Conservation (phyloP, 2,888 invertebrate species). For the Polydrusus pterygomalis region DNA sequence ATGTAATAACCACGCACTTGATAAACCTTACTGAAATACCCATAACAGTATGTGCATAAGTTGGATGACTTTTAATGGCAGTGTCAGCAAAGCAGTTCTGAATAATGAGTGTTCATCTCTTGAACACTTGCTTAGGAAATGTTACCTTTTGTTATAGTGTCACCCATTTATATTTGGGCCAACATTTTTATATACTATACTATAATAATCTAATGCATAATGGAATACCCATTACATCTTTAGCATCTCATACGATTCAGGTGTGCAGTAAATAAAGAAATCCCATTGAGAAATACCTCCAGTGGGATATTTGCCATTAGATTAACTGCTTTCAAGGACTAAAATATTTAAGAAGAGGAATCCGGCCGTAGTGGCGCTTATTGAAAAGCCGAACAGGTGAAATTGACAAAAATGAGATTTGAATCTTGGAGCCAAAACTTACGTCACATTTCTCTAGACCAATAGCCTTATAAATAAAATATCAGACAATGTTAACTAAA, state of each 20-base stretch:
- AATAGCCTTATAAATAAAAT: conserved; percentile 29
- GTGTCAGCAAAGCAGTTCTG: too few species aligned
- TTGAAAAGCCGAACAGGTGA: conserved; percentile 9
- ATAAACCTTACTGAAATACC: too few species aligned
- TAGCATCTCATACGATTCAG: too few species aligned
- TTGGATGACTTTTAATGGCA: too few species aligned
- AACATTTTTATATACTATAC: too few species aligned
- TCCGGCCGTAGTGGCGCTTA: conserved; percentile 2
- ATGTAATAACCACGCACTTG: too few species aligned
- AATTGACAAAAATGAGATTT: conserved; percentile 6
- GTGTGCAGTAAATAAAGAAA: too few species aligned
- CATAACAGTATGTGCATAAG: too few species aligned
- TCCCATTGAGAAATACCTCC: not conserved
- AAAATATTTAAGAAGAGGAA: conserved; percentile 13
- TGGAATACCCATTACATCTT: too few species aligned
- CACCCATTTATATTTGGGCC: too few species aligned
- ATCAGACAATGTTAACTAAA: not conserved
- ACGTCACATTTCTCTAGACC: too few species aligned
- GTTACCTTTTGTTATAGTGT: not conserved
- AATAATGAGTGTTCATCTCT: not conserved
- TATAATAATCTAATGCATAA: too few species aligned
- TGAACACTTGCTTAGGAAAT: not conserved
- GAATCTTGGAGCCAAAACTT: conserved; percentile 4
- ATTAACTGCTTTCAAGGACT: conserved; percentile 15
- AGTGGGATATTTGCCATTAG: conserved; percentile 2